Conservation (phyloP, 2,888 invertebrate species). For the Cepaea hortensis region DNA sequence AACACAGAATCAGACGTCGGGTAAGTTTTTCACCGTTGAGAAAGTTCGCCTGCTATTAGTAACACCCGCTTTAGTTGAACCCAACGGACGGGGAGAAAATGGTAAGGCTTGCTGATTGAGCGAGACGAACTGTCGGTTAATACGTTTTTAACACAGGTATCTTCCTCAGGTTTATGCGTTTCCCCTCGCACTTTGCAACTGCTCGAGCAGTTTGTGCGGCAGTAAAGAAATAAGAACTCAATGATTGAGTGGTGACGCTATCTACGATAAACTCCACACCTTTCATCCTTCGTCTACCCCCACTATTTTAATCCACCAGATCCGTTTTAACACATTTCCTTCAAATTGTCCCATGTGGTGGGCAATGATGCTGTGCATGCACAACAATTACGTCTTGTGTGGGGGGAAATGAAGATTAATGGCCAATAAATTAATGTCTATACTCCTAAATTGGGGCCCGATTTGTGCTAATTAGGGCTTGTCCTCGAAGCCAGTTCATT, state of each 20-base stretch:
- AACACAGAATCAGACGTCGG: not conserved
- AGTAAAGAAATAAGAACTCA: not conserved
- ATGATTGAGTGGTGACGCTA: not conserved
- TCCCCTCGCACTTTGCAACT: not conserved
- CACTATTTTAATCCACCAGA: not conserved
- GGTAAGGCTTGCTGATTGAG: not conserved
- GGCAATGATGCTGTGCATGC: not conserved
- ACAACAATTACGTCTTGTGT: not conserved
- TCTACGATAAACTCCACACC: not conserved
- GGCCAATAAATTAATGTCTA: not conserved
- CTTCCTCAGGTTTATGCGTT: not conserved
- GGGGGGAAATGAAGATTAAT: not conserved
- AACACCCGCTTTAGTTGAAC: conserved; percentile 2
- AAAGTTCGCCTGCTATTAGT: not conserved
- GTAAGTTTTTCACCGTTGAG: not conserved
- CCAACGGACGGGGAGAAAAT: not conserved
- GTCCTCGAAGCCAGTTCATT: too few relatives aligned
- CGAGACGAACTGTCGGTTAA: conserved; percentile 24
- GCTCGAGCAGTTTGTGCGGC: not conserved
- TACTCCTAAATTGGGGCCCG: not conserved
- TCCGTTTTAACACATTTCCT: not conserved
- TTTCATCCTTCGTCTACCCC: not conserved
- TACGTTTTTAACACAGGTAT: conserved; percentile 1
- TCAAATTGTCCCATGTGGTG: not conserved
- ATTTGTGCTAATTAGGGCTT: not conserved